phyloP scores from a whole-genome alignment of 1,140 invertebrate species.

The Dysdera silvatica region DNA sequence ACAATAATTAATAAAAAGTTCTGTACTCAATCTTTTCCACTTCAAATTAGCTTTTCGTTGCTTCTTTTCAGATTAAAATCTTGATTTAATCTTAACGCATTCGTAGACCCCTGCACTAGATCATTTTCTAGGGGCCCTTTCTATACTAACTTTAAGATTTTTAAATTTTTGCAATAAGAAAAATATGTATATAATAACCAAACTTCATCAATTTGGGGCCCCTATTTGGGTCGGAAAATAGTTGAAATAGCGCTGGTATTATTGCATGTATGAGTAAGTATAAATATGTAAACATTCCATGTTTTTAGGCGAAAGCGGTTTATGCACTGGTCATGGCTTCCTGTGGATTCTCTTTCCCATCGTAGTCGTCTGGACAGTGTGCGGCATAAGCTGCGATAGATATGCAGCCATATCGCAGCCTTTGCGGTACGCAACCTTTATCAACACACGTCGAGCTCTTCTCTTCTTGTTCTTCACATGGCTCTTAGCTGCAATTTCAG shows the following conservation, averaged over 20 bases:
- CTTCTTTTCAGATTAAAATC: too few relatives aligned
- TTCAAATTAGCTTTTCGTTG: too few relatives aligned
- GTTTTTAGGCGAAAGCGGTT: constrained; percentile 40
- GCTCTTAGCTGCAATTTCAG: constrained; percentile 38
- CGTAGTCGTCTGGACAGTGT: constrained; percentile 66
- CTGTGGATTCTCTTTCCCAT: constrained; percentile 62
- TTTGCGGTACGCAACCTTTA: constrained; percentile 62
- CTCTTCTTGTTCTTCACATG: constrained; percentile 48
- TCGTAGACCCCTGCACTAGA: too few relatives aligned
- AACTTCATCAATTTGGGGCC: too few relatives aligned
- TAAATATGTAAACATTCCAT: constrained; percentile 18
- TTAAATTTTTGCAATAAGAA: too few relatives aligned
- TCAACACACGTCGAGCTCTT: constrained; percentile 56
- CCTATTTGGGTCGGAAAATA: too few relatives aligned
- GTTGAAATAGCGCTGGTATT: constrained; percentile 29
- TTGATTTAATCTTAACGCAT: too few relatives aligned
- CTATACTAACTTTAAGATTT: too few relatives aligned
- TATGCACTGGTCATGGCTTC: constrained; percentile 55
- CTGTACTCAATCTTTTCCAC: too few relatives aligned
- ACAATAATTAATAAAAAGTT: too few relatives aligned
- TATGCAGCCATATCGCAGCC: constrained; percentile 69
- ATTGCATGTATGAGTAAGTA: constrained; percentile 44
- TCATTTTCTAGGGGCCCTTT: too few relatives aligned
- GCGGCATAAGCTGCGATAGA: constrained; percentile 66
- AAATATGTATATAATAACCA: too few relatives aligned